These are phyloP conservation scores for Atrichornis clamosus DNA, from an alignment of 2,113 vertebrate genomes.

Conservation along the genomic window DNA sequence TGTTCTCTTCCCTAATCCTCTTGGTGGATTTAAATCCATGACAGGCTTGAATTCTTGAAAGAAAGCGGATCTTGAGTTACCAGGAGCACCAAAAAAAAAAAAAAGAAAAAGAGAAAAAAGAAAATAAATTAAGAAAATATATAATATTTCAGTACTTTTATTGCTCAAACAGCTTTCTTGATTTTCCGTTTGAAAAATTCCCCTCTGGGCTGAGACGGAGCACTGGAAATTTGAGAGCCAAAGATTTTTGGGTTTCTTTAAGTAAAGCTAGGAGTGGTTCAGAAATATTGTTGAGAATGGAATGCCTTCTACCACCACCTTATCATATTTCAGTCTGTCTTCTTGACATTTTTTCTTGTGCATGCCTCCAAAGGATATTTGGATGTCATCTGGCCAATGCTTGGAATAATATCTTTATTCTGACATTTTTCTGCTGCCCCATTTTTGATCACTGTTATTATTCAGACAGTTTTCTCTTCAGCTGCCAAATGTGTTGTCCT, in stretches of 20 bases:
- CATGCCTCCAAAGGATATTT: background rate
- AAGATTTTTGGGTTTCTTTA: background rate
- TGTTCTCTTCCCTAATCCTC: constrained; percentile 36
- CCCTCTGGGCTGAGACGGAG: background rate
- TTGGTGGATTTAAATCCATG: constrained; percentile 13
- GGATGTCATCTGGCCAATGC: background rate
- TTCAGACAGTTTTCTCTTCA: background rate
- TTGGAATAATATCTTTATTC: background rate
- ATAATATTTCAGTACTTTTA: constrained; percentile 12
- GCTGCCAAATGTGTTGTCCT: background rate
- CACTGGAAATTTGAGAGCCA: constrained; percentile 26
- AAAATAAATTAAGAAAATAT: background rate
- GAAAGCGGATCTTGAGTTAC: background rate
- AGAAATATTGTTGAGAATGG: constrained; percentile 44
- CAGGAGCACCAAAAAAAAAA: background rate
- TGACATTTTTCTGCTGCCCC: background rate
- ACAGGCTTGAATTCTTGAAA: constrained; percentile 26
- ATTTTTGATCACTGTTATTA: background rate
- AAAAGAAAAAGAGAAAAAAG: background rate
- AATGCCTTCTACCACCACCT: constrained; percentile 27
- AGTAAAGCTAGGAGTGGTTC: constrained; percentile 39
- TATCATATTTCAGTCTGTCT: constrained; percentile 27
- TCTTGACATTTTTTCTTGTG: constrained; percentile 1
- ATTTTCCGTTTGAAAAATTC: constrained; percentile 28
- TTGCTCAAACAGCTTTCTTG: background rate